Percentiles rank a stretch among this genome's conserved stretches.
Conservation (phyloP, 2,797 vertebrate species). For the Poecilia wingei region DNA sequence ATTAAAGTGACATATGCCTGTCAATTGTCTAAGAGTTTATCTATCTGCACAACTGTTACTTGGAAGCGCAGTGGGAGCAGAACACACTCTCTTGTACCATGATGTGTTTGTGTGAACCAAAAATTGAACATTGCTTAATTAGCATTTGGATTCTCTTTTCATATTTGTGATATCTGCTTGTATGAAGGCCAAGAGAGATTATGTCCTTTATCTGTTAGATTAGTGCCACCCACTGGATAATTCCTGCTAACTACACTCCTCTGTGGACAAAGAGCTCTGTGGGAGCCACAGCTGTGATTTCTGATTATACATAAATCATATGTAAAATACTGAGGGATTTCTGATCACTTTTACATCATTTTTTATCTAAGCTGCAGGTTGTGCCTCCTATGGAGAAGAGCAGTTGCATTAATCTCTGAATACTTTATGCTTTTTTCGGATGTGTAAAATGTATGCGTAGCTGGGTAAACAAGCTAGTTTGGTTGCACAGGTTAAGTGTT, state of each 20-base stretch:
- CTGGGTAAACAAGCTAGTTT: slow-evolving; percentile 27
- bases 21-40: neutral
- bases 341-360: slow-evolving; percentile 66
- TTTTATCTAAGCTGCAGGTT: slow-evolving; percentile 51
- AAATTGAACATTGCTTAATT: slow-evolving; percentile 22
- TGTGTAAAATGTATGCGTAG: slow-evolving; percentile 8
- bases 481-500: neutral
- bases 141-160: slow-evolving; percentile 13
- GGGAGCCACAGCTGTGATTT: slow-evolving; percentile 59
- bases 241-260: slow-evolving; percentile 42
- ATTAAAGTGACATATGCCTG: neutral
- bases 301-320: slow-evolving; percentile 57
- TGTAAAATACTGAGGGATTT: slow-evolving; percentile 60
- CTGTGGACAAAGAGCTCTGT: slow-evolving; percentile 43
- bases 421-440: slow-evolving; percentile 39
- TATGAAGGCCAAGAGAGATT: slow-evolving; percentile 23
- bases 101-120: slow-evolving; percentile 20
- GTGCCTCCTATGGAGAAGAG: slow-evolving; percentile 46
- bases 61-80: neutral
- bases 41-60: neutral
- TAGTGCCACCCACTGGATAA: slow-evolving; percentile 73
- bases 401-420: slow-evolving; percentile 36
- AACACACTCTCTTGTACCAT: slow-evolving; percentile 11
- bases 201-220: slow-evolving; percentile 51
- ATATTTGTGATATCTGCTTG: slow-evolving; percentile 18